Conservation (phyloP, 2,797 vertebrate species). For the Myotis vivesi region DNA sequence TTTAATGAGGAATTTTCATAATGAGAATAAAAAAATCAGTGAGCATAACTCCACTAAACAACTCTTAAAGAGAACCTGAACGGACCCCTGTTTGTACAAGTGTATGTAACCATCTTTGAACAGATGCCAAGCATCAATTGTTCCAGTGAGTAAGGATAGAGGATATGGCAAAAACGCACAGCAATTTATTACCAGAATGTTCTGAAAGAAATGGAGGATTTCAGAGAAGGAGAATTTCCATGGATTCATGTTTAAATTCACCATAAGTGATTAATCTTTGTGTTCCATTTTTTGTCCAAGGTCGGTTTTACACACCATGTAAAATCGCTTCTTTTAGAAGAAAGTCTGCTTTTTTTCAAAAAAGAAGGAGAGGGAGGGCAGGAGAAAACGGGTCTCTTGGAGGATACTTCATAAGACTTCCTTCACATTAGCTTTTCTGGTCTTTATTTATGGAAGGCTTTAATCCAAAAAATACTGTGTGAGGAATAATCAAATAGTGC, state of each 20-base stretch:
- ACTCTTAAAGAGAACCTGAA: constrained; percentile 77
- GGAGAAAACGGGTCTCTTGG: not conserved
- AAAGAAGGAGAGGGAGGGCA: not conserved
- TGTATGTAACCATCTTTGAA: constrained; percentile 77
- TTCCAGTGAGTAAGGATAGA: constrained; percentile 80
- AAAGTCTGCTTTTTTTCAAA: constrained; percentile 39
- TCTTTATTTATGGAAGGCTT: constrained; percentile 54
- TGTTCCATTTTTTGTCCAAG: constrained; percentile 64
- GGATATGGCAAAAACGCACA: constrained; percentile 80
- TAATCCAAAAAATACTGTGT: not conserved
- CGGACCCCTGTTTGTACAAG: constrained; percentile 79
- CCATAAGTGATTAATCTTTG: constrained; percentile 83
- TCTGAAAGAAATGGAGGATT: constrained; percentile 79
- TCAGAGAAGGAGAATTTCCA: constrained; percentile 83
- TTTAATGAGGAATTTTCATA: constrained; percentile 84
- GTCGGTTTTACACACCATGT: constrained; percentile 69
- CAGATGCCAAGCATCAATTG: constrained; percentile 81
- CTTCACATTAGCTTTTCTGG: constrained; percentile 32
- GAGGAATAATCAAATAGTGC: not conserved
- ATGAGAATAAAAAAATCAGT: constrained; percentile 78
- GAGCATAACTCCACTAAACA: constrained; percentile 77
- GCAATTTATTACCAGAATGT: constrained; percentile 82
- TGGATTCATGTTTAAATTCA: constrained; percentile 84
- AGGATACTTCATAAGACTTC: constrained; percentile 60
- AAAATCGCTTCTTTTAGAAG: constrained; percentile 72